These are phyloP conservation scores for Caenorhabditis drosophilae DNA, from an alignment of 2,888 invertebrate genomes.

Conservation along the genomic window DNA sequence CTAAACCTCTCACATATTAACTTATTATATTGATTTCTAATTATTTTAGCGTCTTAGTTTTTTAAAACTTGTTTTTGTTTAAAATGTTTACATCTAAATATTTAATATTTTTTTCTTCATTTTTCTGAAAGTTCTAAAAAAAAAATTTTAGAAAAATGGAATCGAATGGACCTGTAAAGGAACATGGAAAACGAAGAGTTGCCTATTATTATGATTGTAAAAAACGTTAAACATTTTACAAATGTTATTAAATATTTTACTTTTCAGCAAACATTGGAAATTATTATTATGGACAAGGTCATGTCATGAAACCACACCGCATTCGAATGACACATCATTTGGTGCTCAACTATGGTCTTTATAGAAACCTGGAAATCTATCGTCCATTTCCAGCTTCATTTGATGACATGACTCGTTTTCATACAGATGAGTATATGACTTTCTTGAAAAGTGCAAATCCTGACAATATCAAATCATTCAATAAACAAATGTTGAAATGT, in stretches of 20 bases:
- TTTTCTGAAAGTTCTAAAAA: no score
- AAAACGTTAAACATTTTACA: slow-evolving; percentile 73
- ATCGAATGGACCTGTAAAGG: slow-evolving; percentile 43
- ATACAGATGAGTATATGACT: slow-evolving; percentile 97
- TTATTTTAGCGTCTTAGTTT: no score
- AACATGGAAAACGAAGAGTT: slow-evolving; percentile 63
- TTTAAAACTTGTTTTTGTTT: slow-evolving; percentile 3
- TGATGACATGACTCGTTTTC: slow-evolving; percentile 99
- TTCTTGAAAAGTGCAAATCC: slow-evolving; percentile 94
- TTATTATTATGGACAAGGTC: slow-evolving; percentile 97
- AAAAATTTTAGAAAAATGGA: no score
- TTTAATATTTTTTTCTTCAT: no score
- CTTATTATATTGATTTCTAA: not conserved
- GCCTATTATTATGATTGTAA: slow-evolving; percentile 77
- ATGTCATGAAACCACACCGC: slow-evolving; percentile 99
- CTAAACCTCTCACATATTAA: not conserved
- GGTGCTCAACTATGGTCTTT: slow-evolving; percentile 95
- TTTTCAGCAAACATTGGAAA: slow-evolving; percentile 85
- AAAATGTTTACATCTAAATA: no score
- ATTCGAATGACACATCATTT: slow-evolving; percentile 99
- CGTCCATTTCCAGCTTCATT: slow-evolving; percentile 98
- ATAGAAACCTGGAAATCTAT: slow-evolving; percentile 99
- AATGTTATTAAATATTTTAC: slow-evolving; percentile 3
- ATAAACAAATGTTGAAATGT: slow-evolving; percentile 99
- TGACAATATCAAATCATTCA: slow-evolving; percentile 98